Conservation (phyloP, 2,797 vertebrate genomes). For the Argya squamiceps region DNA sequence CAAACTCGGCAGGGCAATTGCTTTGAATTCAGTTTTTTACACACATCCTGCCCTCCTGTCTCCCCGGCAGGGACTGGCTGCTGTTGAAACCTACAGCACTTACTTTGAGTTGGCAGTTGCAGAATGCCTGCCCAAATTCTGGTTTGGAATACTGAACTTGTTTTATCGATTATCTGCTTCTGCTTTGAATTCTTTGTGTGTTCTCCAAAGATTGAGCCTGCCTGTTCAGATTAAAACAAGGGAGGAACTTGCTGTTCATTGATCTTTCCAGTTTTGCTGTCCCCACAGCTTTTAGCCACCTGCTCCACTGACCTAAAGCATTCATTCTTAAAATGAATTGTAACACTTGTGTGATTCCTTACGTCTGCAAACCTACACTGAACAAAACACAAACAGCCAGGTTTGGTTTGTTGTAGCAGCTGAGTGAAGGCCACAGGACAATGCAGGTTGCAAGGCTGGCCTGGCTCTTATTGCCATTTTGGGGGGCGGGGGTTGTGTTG, state of each 20-base stretch:
- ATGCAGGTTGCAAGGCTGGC: not conserved
- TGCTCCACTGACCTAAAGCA: not conserved
- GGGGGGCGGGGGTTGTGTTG: accelerated
- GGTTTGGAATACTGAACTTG: not conserved
- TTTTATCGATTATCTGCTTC: not conserved
- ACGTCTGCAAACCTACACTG: not conserved
- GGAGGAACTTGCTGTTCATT: not conserved
- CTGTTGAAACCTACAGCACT: not conserved
- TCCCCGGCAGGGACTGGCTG: not conserved
- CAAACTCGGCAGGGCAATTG: not conserved
- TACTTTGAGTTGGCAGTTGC: not conserved
- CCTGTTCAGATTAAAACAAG: not conserved
- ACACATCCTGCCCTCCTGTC: accelerated
- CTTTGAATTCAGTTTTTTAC: not conserved
- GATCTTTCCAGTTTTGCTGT: not conserved
- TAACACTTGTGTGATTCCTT: not conserved
- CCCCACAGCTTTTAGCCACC: not conserved
- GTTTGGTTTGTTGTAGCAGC: not conserved
- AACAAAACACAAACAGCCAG: not conserved
- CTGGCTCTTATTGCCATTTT: not conserved
- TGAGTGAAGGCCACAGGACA: not conserved
- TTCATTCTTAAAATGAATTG: not conserved
- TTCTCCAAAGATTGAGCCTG: not conserved
- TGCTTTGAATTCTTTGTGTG: not conserved
- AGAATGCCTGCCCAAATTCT: not conserved